Percentiles rank a stretch among this genome's conserved stretches.
Evolutionary conservation across 2,888 invertebrate genomes (phyloP).

Genomic region (Falcaria lacertinaria): DNA sequence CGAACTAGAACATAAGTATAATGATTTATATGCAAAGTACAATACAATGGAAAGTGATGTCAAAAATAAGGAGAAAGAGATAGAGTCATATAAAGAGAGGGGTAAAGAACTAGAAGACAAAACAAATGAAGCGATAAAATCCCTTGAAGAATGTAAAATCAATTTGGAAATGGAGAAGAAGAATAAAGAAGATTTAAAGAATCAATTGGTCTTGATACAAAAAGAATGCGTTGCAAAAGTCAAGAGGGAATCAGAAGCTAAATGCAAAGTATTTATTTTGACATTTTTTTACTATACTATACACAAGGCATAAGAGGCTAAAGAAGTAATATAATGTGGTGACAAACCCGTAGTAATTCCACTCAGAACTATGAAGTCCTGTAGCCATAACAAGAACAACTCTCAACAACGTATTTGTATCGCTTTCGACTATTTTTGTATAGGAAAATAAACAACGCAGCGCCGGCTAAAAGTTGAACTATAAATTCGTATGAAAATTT

Average conservation of each 20-base stretch:
- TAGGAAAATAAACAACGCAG: too few relatives aligned
- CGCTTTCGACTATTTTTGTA: too few relatives aligned
- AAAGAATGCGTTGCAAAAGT: conserved; percentile 49
- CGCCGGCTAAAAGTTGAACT: too few relatives aligned
- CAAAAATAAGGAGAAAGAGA: conserved; percentile 64
- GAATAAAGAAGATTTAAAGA: conserved; percentile 50
- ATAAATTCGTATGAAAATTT: too few relatives aligned
- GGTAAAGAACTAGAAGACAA: conserved; percentile 46
- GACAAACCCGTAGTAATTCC: too few relatives aligned
- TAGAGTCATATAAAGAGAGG: conserved; percentile 61
- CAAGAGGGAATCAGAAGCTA: conserved; percentile 65
- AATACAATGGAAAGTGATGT: conserved; percentile 40
- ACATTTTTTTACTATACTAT: too few relatives aligned
- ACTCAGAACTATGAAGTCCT: too few relatives aligned
- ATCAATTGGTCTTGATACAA: conserved; percentile 43
- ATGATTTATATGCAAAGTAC: conserved; percentile 41
- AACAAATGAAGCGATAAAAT: conserved; percentile 38
- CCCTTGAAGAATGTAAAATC: conserved; percentile 50
- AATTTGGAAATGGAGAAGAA: conserved; percentile 55
- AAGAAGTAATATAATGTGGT: too few relatives aligned
- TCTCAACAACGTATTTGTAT: too few relatives aligned
- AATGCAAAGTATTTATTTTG: conserved; percentile 41
- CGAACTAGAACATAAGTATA: conserved; percentile 65
- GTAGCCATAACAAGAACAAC: too few relatives aligned
- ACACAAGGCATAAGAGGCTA: too few relatives aligned